Percentiles rank a stretch among this genome's conserved stretches.
These are phyloP conservation scores for Rafetus swinhoei DNA, from an alignment of 2,113 vertebrate genomes.

Conservation along the genomic window DNA sequence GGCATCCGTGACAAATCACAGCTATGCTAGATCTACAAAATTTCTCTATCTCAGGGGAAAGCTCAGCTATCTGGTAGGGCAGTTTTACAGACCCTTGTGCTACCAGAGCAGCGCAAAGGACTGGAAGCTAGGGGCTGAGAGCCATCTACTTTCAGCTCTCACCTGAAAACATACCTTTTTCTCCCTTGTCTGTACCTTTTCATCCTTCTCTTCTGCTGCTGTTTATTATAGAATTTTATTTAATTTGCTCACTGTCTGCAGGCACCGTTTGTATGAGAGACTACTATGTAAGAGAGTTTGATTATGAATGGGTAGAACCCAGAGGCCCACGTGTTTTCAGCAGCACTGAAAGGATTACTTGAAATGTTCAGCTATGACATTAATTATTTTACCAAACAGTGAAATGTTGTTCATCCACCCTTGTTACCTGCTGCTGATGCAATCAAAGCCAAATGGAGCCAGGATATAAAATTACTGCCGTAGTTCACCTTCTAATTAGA, in stretches of 20 bases:
- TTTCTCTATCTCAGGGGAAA: not conserved
- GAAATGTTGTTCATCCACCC: constrained; percentile 49
- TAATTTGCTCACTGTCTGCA: not conserved
- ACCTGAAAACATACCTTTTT: not conserved
- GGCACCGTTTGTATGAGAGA: not conserved
- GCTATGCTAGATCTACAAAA: not conserved
- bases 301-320: not conserved
- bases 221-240: not conserved
- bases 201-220: not conserved
- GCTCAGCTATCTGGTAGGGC: not conserved
- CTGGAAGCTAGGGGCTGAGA: not conserved
- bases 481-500: constrained; percentile 1
- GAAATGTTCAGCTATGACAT: constrained; percentile 51
- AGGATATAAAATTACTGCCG: constrained; percentile 64
- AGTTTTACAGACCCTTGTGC: not conserved
- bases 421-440: constrained; percentile 63
- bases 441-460: constrained; percentile 41
- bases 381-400: constrained; percentile 68
- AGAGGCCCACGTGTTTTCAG: constrained; percentile 43
- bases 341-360: constrained; percentile 69
- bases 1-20: not conserved
- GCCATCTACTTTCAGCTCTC: not conserved
- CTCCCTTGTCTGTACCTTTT: not conserved
- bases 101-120: not conserved
- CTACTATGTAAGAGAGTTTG: not conserved